Evolutionary conservation across 2,888 invertebrate genomes (phyloP).

Genomic region (Agrilus mali): DNA sequence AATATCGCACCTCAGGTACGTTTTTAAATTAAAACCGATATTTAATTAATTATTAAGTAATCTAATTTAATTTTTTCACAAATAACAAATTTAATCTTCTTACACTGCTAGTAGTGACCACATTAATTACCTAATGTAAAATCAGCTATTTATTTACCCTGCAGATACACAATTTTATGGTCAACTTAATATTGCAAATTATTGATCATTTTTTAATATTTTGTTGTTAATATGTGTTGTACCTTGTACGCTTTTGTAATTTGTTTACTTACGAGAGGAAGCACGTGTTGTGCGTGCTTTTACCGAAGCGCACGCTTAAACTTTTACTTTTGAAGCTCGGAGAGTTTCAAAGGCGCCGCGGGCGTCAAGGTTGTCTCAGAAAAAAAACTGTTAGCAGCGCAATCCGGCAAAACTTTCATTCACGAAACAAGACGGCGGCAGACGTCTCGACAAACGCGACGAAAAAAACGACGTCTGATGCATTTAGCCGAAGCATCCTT

Average conservation of each 20-base stretch:
- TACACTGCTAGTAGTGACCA: no score
- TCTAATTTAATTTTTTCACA: no score
- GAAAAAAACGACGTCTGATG: not conserved
- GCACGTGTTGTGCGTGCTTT: conserved; percentile 15
- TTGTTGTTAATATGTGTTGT: not conserved
- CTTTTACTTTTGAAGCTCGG: no score
- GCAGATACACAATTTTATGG: no score
- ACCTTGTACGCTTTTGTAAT: not conserved
- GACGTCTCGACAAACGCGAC: conserved; percentile 6
- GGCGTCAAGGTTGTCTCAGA: conserved; percentile 18
- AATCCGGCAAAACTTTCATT: conserved; percentile 12
- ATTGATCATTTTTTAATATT: no score
- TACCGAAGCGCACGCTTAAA: conserved; percentile 12
- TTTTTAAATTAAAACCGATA: no score
- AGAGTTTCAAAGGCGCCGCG: conserved; percentile 17
- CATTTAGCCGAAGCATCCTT: not conserved
- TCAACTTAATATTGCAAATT: no score
- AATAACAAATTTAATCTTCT: no score
- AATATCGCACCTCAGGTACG: no score
- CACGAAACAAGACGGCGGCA: conserved; percentile 5
- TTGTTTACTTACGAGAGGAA: conserved; percentile 5
- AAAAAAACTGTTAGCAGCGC: conserved; percentile 15
- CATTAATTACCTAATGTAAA: no score
- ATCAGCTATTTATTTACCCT: no score
- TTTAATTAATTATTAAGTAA: no score